A percentile compares a stretch with the other conserved stretches of the same genome.
These are phyloP conservation scores for Neomonachus schauinslandi DNA, from an alignment of 2,113 vertebrate species.

Conservation along the genomic window DNA sequence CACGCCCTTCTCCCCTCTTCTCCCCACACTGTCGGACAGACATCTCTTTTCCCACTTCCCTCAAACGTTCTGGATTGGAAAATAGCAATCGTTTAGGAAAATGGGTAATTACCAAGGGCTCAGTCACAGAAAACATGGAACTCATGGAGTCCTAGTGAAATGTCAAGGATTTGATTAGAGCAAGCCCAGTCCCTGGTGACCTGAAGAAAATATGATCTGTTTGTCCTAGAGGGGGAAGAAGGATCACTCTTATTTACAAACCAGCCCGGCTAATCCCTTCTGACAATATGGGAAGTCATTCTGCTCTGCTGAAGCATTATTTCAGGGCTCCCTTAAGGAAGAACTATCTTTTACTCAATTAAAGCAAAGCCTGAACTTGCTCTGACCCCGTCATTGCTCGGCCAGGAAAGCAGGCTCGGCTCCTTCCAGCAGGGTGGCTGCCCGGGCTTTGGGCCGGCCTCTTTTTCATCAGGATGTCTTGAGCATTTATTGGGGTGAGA, in stretches of 20 bases:
- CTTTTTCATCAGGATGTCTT: slow-evolving; percentile 16
- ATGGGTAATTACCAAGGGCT: slow-evolving; percentile 80
- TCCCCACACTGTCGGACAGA: neutral
- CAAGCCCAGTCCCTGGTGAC: slow-evolving; percentile 73
- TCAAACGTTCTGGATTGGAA: slow-evolving; percentile 63
- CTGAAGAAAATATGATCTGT: slow-evolving; percentile 77
- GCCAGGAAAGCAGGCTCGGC: slow-evolving; percentile 65
- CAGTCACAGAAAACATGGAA: slow-evolving; percentile 80
- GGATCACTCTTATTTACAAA: slow-evolving; percentile 83
- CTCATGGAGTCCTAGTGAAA: slow-evolving; percentile 81
- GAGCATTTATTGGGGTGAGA: neutral
- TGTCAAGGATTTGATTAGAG: slow-evolving; percentile 82
- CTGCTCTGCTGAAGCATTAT: slow-evolving; percentile 67
- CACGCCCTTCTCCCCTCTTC: accelerated
- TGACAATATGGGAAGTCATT: slow-evolving; percentile 84
- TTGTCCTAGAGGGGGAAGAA: slow-evolving; percentile 75
- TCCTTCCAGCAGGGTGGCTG: slow-evolving; percentile 62
- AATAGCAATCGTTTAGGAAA: slow-evolving; percentile 81
- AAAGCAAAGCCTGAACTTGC: slow-evolving; percentile 86
- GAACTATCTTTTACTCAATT: slow-evolving; percentile 85
- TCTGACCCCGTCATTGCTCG: slow-evolving; percentile 71
- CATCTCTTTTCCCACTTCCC: slow-evolving; percentile 44
- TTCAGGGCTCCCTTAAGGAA: slow-evolving; percentile 80
- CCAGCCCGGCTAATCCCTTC: slow-evolving; percentile 81
- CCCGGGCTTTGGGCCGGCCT: slow-evolving; percentile 65